phyloP scores from a whole-genome alignment of 2,888 invertebrate genomes.

The Aricia artaxerxes region DNA sequence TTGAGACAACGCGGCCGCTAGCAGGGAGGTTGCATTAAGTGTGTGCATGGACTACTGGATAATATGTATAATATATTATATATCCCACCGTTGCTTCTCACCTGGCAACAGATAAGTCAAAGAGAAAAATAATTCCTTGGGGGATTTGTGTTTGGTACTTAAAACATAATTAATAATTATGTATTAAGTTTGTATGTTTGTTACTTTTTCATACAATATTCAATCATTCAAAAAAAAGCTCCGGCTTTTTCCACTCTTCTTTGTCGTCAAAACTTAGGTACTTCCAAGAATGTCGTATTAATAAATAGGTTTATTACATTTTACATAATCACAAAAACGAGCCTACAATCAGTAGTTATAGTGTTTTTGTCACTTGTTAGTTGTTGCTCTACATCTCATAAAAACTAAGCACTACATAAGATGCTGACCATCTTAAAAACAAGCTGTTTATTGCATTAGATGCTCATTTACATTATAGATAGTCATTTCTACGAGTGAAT shows the following conservation, averaged over 20 bases:
- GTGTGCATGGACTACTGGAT: neutral
- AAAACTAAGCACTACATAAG: neutral
- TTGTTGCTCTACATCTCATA: neutral
- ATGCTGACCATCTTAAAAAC: neutral
- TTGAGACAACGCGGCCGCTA: too few species aligned
- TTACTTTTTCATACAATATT: neutral
- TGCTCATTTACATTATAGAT: too few species aligned
- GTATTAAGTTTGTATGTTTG: neutral
- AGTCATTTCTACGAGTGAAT: neutral
- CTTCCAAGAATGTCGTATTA: neutral
- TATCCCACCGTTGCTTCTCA: neutral
- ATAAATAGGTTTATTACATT: neutral
- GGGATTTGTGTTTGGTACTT: neutral
- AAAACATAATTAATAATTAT: too few species aligned
- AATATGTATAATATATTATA: neutral
- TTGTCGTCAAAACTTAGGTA: neutral
- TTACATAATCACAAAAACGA: neutral
- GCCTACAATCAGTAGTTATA: neutral
- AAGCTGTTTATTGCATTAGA: neutral
- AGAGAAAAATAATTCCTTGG: neutral
- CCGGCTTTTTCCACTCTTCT: neutral
- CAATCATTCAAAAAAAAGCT: too few species aligned
- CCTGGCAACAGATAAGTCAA: neutral
- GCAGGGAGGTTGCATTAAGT: neutral
- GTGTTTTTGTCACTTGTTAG: neutral